Percentiles rank a stretch among this genome's conserved stretches.
phyloP scores from a whole-genome alignment of 2,113 vertebrate genomes.

The Callopanchax toddi region DNA sequence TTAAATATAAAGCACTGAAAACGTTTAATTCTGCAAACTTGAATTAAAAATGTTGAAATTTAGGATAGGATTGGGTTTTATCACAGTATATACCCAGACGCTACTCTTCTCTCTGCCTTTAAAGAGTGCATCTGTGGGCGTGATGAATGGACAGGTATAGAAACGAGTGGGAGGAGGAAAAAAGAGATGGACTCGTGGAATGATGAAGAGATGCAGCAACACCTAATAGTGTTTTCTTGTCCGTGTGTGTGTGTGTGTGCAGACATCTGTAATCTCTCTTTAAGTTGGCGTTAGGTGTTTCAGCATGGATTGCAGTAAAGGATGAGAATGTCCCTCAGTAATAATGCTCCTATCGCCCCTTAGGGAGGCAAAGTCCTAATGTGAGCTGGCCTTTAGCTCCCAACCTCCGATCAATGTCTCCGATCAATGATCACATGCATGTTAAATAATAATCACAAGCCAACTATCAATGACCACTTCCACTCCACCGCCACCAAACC shows the following conservation, averaged over 20 bases:
- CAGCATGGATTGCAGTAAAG: constrained; percentile 50
- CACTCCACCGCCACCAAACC: constrained; percentile 4
- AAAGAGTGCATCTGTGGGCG: constrained; percentile 58
- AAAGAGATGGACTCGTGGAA: constrained; percentile 51
- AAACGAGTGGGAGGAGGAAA: constrained; percentile 62
- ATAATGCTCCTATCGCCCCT: constrained; percentile 70
- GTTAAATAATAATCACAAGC: constrained; percentile 83
- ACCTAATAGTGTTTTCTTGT: constrained; percentile 23
- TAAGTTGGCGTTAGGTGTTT: constrained; percentile 54
- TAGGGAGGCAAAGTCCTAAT: constrained; percentile 73
- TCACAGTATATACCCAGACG: constrained; percentile 4
- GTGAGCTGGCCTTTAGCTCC: constrained; percentile 76
- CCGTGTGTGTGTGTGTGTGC: constrained; percentile 10
- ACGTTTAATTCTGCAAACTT: neutral
- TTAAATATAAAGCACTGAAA: neutral
- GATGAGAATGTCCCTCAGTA: constrained; percentile 66
- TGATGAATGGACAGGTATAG: constrained; percentile 65
- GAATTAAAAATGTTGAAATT: constrained; percentile 1
- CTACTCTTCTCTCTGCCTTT: constrained; percentile 23
- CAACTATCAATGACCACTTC: constrained; percentile 72
- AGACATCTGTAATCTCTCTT: constrained; percentile 54
- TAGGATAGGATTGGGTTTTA: constrained; percentile 11
- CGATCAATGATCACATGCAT: constrained; percentile 79
- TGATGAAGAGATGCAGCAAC: constrained; percentile 62
- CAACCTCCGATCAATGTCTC: constrained; percentile 72